These are phyloP conservation scores for Halcyon chelicuti DNA, from an alignment of 2,797 vertebrate genomes.

Conservation along the genomic window DNA sequence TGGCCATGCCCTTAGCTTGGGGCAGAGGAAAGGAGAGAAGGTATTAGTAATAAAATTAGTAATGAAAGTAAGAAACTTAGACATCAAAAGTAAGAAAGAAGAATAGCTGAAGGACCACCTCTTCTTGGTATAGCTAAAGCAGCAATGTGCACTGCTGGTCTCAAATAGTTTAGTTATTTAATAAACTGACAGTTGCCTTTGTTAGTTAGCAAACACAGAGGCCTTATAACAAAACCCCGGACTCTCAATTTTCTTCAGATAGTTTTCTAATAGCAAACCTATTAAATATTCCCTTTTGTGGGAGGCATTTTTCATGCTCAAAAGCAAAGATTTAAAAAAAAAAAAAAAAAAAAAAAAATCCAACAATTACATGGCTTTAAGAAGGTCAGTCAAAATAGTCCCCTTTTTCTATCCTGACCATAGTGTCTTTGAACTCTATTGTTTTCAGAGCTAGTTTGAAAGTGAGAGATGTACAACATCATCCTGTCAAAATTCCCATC, in stretches of 20 bases:
- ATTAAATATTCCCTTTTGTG: not conserved
- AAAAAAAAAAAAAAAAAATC: not conserved
- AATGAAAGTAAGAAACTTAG: not conserved
- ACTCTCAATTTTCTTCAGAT: not conserved
- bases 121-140: not conserved
- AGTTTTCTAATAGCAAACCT: not conserved
- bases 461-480: not conserved
- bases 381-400: not conserved
- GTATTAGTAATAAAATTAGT: not conserved
- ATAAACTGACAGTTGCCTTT: constrained; percentile 3
- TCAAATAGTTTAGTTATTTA: not conserved
- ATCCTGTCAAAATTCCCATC: constrained; percentile 1
- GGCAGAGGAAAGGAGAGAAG: not conserved
- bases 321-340: not conserved
- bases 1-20: not conserved
- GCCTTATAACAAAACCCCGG: not conserved
- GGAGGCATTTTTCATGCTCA: not conserved
- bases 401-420: not conserved
- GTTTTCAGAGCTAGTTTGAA: not conserved
- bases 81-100: not conserved
- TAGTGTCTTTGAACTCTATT: not conserved
- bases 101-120: not conserved
- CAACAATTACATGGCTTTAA: not conserved
- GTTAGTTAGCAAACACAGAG: not conserved
- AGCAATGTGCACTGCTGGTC: not conserved